Conservation (phyloP, 2,113 vertebrate genomes). For the Picathartes gymnocephalus region DNA sequence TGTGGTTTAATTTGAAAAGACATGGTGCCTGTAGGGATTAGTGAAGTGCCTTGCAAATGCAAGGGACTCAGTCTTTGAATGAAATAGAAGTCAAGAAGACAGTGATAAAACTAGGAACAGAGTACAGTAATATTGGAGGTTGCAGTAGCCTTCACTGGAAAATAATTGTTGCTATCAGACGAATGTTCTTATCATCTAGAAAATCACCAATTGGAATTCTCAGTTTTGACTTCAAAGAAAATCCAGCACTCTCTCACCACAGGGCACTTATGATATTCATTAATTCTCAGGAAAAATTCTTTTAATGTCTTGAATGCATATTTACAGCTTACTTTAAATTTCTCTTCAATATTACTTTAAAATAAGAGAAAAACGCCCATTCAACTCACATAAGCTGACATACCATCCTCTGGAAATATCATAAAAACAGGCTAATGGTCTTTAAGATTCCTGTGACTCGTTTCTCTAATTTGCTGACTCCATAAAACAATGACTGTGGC, state of each 20-base stretch:
- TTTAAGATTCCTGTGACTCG: neutral
- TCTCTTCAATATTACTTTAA: slow-evolving; percentile 34
- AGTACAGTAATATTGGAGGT: neutral
- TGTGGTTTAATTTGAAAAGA: slow-evolving; percentile 35
- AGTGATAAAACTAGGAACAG: slow-evolving; percentile 11
- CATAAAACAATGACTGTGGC: slow-evolving; percentile 37
- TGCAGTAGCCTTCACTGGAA: slow-evolving; percentile 16
- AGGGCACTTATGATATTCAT: slow-evolving; percentile 40
- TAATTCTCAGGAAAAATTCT: slow-evolving; percentile 59
- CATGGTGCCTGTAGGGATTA: neutral
- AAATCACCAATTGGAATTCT: slow-evolving; percentile 34
- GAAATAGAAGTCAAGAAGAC: neutral
- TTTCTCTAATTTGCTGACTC: slow-evolving; percentile 42
- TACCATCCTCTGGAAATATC: neutral
- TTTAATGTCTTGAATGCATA: slow-evolving; percentile 28
- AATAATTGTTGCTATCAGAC: slow-evolving; percentile 6
- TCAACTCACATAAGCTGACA: neutral
- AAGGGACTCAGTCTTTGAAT: neutral
- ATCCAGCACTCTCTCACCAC: neutral
- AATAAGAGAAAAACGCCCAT: neutral
- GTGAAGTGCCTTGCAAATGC: neutral
- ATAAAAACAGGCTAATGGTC: neutral
- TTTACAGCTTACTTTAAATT: slow-evolving; percentile 40
- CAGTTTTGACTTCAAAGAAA: slow-evolving; percentile 54
- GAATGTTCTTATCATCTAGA: neutral